Conservation (phyloP, 2,113 vertebrate species). For the Rhineura floridana region DNA sequence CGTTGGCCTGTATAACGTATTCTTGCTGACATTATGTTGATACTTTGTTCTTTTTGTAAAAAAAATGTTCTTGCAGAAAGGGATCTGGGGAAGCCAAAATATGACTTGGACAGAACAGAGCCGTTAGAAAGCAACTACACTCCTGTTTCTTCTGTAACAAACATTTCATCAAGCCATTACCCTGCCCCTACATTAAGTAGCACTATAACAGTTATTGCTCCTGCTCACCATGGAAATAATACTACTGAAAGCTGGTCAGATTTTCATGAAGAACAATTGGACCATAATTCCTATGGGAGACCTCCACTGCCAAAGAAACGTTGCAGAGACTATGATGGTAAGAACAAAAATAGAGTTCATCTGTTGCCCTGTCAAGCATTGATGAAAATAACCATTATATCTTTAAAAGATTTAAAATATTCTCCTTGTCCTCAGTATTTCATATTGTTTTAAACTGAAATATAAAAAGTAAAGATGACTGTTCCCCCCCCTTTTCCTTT, state of each 20-base stretch:
- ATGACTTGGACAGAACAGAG: slow-evolving; percentile 87
- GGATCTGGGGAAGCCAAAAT: slow-evolving; percentile 91
- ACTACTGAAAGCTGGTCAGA: slow-evolving; percentile 96
- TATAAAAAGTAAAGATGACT: neutral
- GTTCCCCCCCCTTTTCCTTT: neutral
- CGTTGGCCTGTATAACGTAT: neutral
- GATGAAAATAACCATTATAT: neutral
- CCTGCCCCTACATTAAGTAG: slow-evolving; percentile 94
- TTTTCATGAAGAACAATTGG: slow-evolving; percentile 88
- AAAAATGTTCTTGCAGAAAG: slow-evolving; percentile 81
- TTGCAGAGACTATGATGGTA: slow-evolving; percentile 97
- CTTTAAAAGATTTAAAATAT: neutral
- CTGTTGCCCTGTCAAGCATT: neutral
- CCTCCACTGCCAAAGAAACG: slow-evolving; percentile 90
- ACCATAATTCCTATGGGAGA: slow-evolving; percentile 86
- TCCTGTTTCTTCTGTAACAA: slow-evolving; percentile 82
- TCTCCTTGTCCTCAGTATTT: neutral
- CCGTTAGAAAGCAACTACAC: slow-evolving; percentile 84
- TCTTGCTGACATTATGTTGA: neutral
- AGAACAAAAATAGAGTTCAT: slow-evolving; percentile 16
- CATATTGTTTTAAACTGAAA: neutral
- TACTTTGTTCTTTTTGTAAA: slow-evolving; percentile 2
- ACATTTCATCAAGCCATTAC: slow-evolving; percentile 87
- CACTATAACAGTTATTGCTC: slow-evolving; percentile 94
- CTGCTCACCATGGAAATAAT: slow-evolving; percentile 92